Conservation (phyloP, 1,140 invertebrate species). For the Drosophila lini region DNA sequence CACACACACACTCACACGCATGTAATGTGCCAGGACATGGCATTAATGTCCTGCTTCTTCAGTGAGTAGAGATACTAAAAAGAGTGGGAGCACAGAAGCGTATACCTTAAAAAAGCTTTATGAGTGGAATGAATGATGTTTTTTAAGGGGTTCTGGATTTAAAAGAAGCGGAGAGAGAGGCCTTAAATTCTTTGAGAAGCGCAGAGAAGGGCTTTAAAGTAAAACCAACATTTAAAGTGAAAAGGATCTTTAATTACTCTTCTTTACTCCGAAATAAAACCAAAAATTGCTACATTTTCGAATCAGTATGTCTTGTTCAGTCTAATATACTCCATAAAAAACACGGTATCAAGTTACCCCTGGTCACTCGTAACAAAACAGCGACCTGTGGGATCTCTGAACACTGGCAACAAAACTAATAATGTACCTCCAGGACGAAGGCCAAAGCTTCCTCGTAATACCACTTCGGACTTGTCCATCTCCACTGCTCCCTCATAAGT, state of each 20-base stretch:
- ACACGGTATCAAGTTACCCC: not conserved
- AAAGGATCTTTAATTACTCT: not conserved
- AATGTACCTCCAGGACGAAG: slow-evolving; percentile 17
- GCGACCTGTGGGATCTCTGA: slow-evolving; percentile 6
- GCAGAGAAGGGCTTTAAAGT: not conserved
- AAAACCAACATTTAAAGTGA: not conserved
- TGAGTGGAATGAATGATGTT: not conserved
- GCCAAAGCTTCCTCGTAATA: slow-evolving; percentile 19
- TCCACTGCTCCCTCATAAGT: slow-evolving; percentile 52
- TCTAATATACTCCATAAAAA: not conserved
- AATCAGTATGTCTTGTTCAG: not conserved
- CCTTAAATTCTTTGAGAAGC: not conserved
- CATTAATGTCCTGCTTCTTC: slow-evolving; percentile 51
- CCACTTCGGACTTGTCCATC: slow-evolving; percentile 24
- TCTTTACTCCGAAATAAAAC: not conserved
- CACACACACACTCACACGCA: slow-evolving; percentile 26
- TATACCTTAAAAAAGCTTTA: not conserved
- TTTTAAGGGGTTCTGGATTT: slow-evolving; percentile 3
- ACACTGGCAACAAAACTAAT: slow-evolving; percentile 29
- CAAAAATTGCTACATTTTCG: not conserved
- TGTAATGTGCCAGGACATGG: slow-evolving; percentile 46
- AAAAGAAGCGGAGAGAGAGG: slow-evolving; percentile 10
- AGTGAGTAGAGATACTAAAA: not conserved
- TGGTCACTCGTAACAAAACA: slow-evolving; percentile 16
- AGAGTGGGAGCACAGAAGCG: not conserved